Base-by-base conservation (phyloP, 2,888 invertebrate genomes). In the Cremastinae sp. region DNA sequence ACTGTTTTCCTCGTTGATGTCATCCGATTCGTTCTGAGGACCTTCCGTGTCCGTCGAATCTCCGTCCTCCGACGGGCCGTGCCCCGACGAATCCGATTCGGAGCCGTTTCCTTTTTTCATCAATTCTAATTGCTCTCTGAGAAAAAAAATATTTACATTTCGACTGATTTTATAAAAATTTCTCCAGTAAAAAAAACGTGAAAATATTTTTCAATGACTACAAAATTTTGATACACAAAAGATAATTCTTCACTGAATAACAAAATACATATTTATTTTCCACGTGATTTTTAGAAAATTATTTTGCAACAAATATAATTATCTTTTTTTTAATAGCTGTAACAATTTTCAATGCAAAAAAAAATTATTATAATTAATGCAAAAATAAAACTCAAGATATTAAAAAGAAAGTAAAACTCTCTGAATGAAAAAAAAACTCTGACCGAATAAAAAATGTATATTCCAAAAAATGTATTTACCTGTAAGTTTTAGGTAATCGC, bases 401-500 rank as follows among this genome's bases (percentile, higher is more conserved):
- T n/a, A n/a, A n/a, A n/a, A n/a, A n/a, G n/a, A n/a, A n/a, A n/a
- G n/a, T n/a, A n/a, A n/a, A n/a, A n/a, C n/a, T n/a, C n/a, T n/a
- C n/a, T 41, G 10, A 41, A 41, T 5, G 5, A 41, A 41, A 2
- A 41, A 18, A 12, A 20, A 16, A 12, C n/a, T 41, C 9, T 4
- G 36, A 18, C 5, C 28, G 28, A 28, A 3, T 28, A 28, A 3
- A 22, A 43, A 10, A 9, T n/a, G 10, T 36, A 66, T 36, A 12
- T 22, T n/a, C 16, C 7, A 9, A 16, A 16, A 28, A 10, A 12
- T 12, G 7, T 43, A 10, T 22, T 84, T 90, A 94, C 93, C 94
- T 93, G 83, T 96, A 96, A 0, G 95, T 95, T 84, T 96, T 96
- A 7, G 96, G 96, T 66, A 96, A 88, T 73, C 96, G 92, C 0